Evolutionary conservation across 2,113 vertebrate genomes (phyloP), one percentile per base, ranked within the genome.

Genomic region (Thinocorus orbignyianus): DNA sequence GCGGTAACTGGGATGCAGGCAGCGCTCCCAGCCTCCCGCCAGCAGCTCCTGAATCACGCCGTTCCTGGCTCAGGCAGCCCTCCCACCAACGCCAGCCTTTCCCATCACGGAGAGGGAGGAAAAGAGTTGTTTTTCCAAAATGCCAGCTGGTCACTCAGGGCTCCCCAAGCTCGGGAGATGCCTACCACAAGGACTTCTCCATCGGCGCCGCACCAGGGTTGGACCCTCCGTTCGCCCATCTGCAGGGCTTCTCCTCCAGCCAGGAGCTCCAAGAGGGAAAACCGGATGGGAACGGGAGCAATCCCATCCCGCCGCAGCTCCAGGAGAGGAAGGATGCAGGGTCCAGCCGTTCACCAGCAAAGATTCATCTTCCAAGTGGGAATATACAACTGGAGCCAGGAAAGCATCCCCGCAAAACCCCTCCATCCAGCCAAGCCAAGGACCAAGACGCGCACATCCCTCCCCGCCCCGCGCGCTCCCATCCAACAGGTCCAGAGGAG

Each of bases 11-110:
- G 65, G 82, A 88, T 77, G 90, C 85, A 88, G 90, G 89, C 93
- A 89, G 88, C 1, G 1, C 91, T 91, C 86, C 0, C 49, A 95
- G 96, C 90, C 73, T 88, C 74, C 89, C 88, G 82, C 90, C 93
- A 86, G 95, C 92, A 88, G 95, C 92, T 95, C 96, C 95, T 88
- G 86, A 94, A 81, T 96, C 96, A 93, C 52, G 7, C 87, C 90
- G 87, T 89, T 95, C 96, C 96, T 93, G 95, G 93, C 96, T 91
- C 95, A 95, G 95, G 84, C 96, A 95, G 86, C 88, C 92, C 92
- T 95, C 92, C 96, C 95, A 93, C 96, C 88, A 95, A 78, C 65
- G 48, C 90, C 92, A 96, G 95, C 84, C 25, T 87, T 93, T 90
- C 86, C 86, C 77, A 24, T 6, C 20, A 3, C 4, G 61, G 51